Evolutionary conservation across 2,113 vertebrate species (phyloP).

Genomic region (Thinocorus orbignyianus): DNA sequence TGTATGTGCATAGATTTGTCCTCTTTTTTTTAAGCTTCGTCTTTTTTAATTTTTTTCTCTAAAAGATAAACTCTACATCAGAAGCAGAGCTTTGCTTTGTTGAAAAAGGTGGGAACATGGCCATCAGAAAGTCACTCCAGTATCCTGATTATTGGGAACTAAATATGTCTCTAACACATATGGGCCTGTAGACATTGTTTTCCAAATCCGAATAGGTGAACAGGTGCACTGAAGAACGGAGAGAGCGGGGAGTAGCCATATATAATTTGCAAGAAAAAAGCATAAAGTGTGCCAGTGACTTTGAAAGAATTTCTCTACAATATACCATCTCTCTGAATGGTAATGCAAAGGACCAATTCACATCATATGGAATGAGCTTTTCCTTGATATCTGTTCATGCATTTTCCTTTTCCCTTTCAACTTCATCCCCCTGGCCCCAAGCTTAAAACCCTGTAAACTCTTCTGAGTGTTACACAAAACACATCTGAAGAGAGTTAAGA

Average conservation of each 20-base stretch:
- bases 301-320: not conserved
- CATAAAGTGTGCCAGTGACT: not conserved
- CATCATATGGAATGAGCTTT: rapidly evolving
- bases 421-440: rapidly evolving
- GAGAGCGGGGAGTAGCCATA: not conserved
- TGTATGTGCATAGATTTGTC: rapidly evolving
- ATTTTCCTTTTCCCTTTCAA: not conserved
- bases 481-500: not conserved
- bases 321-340: not conserved
- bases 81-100: not conserved
- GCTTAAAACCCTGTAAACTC: not conserved
- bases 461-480: not conserved
- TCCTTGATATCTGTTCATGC: not conserved
- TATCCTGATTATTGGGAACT: not conserved
- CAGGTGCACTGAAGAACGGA: not conserved
- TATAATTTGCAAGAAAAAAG: not conserved
- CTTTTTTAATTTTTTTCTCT: no score
- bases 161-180: not conserved
- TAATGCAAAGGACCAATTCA: not conserved
- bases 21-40: not conserved
- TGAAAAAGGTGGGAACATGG: not conserved
- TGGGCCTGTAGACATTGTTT: not conserved
- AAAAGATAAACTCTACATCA: not conserved
- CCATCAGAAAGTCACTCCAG: not conserved
- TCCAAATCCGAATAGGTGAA: not conserved